phyloP scores from a whole-genome alignment of 2,113 vertebrate genomes.

The Ardeotis arabs region DNA sequence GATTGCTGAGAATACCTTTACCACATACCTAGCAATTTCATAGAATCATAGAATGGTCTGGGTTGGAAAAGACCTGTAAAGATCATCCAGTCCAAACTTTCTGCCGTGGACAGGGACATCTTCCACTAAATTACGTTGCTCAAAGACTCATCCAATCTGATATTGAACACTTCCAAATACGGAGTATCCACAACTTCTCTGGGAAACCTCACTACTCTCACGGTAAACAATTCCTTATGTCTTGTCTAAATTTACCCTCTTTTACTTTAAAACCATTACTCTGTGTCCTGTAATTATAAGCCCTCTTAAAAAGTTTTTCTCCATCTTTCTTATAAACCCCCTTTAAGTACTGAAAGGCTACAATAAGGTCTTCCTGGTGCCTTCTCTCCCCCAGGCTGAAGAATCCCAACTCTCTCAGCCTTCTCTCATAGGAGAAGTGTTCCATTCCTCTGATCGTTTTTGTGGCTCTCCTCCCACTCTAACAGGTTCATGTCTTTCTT shows the following conservation, averaged over 20 bases:
- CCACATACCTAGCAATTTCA: not conserved
- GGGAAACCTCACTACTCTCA: not conserved
- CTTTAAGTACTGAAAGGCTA: not conserved
- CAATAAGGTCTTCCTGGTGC: not conserved
- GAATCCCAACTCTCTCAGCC: accelerated
- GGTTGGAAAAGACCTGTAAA: not conserved
- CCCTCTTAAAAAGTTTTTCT: not conserved
- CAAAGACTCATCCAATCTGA: not conserved
- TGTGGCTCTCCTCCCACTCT: not conserved
- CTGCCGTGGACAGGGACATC: not conserved
- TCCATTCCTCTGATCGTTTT: not conserved
- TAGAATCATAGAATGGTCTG: not conserved
- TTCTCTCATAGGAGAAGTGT: not conserved
- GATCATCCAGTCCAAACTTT: too few relatives aligned
- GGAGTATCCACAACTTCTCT: not conserved
- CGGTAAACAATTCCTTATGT: not conserved
- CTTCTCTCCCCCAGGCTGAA: not conserved
- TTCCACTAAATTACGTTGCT: not conserved
- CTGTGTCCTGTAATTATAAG: not conserved
- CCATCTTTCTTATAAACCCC: not conserved
- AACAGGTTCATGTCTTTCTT: not conserved
- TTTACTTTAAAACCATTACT: not conserved
- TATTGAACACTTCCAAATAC: not conserved
- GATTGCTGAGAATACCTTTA: not conserved
- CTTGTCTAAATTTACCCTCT: not conserved